Evolutionary conservation across 2,113 vertebrate genomes (phyloP).

Genomic region (Furnarius figulus): DNA sequence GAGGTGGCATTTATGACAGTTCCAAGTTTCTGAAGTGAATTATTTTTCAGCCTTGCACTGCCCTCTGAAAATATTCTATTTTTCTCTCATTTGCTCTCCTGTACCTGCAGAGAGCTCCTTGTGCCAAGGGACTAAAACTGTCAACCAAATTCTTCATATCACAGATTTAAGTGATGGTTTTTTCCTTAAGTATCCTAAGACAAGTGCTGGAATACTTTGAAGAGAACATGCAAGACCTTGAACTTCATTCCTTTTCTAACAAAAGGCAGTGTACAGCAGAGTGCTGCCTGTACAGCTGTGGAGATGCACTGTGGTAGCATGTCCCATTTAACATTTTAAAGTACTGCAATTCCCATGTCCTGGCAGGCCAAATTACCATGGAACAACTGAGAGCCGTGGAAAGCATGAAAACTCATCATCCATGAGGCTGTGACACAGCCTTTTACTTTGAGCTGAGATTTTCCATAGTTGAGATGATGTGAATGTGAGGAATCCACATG

Average conservation of each 20-base stretch:
- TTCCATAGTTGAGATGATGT: not conserved
- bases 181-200: not conserved
- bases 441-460: not conserved
- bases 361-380: not conserved
- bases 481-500: not conserved
- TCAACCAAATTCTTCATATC: not conserved
- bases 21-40: constrained; percentile 23
- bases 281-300: not conserved
- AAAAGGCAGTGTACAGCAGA: not conserved
- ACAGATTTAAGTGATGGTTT: not conserved
- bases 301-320: not conserved
- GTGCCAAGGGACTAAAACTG: not conserved
- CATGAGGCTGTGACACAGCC: not conserved
- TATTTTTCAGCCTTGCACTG: not conserved
- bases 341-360: not conserved
- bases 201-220: not conserved
- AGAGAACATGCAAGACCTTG: not conserved
- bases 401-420: not conserved
- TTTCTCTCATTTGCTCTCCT: constrained; percentile 34
- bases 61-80: constrained; percentile 32
- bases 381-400: not conserved
- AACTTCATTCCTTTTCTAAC: not conserved
- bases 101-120: not conserved
- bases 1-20: constrained; percentile 10
- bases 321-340: not conserved